Evolutionary conservation across 2,113 vertebrate species (phyloP), one percentile per base, ranked within the genome.

Genomic region (Ceyx melanurus): DNA sequence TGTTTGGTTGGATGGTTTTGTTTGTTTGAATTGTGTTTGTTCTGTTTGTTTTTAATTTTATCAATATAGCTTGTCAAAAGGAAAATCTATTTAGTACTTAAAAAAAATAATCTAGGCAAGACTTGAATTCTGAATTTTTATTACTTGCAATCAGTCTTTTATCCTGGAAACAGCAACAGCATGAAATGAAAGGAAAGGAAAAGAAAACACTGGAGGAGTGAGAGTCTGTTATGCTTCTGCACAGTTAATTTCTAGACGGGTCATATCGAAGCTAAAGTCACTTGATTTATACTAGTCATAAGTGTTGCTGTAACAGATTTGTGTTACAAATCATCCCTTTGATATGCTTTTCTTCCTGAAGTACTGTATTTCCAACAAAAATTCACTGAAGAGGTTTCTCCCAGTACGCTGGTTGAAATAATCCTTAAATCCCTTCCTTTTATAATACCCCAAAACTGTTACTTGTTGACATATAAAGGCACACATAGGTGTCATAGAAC

Each of bases 251-350:
- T 86, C 51, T 71, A 77, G 64, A 71, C 31, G 67, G 64, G 43
- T 46, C 64, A 35, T n/a, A 66, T 6, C 66, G 85, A 82, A 92
- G 54, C 17, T 54, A 51, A 78, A 87, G 31, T 66, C 14, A 33
- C 22, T 78, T 15, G 13, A 48, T 50, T 79, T 54, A 37, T 37
- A 13, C 21, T 15, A 54, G 54, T 17, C n/a, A 76, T 35, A 79
- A 79, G 48, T 92, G 64, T 80, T 89, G 80, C 82, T 85, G 67
- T 73, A 68, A 66, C 33, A 92, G 31, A 60, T 71, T 89, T 86
- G 13, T 70, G 12, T 57, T 51, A 71, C 20, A 70, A 85, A 62
- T 37, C n/a, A 58, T 78, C 7, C 16, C 48, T 82, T 78, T 66
- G 3, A 33, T 31, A 20, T 51, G 80, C 17, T 65, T 60, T 54